Base-by-base conservation (phyloP, 2,888 invertebrate species). In the Acleris laterana region DNA sequence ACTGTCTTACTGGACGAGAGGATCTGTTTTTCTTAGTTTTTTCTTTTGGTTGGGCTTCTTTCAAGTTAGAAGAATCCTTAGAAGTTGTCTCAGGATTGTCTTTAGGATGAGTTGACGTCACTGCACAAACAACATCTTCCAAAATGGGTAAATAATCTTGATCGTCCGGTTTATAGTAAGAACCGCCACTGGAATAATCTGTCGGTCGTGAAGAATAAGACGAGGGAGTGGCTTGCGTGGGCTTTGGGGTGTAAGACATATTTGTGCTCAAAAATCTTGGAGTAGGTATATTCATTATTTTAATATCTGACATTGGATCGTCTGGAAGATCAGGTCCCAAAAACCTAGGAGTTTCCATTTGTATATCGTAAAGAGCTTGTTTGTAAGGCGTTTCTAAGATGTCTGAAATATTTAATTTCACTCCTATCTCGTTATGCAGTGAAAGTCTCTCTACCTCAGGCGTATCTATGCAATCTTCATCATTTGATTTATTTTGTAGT, bases 91-190 rank as follows among this genome's bases (percentile, higher is more conserved):
- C 65, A 6, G 71, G n/a, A 42, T 71, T 55, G 60, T 68, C 66
- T 74, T 78, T 69, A 74, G 76, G 68, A 77, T 81, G 60, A 42
- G 79, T 75, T n/a, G 77, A 80, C 48, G 79, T 76, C 13, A 78
- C 77, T 42, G 81, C 74, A 73, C 79, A 83, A 57, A 76, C 81
- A 58, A 85, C 70, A 69, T 77, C 75, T 62, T 90, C 90, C 20
- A 82, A 77, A 9, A 82, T 72, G 42, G 81, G 83, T 60, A 86
- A 69, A 69, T 86, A 90, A 74, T 94, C 94, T 63, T 94, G 94
- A 74, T 95, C 95, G 75, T 95, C 95, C 0, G 95, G 95, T 69
- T 94, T 93, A 74, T 95, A 95, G 74, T 95, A 95, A 3, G 95
- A 95, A 3, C 95, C 93, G 5, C 94, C 91, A 63, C 94, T 94